Conservation (phyloP, 64 coral and sea anemone species). For the Astreopora myriophthalma region DNA sequence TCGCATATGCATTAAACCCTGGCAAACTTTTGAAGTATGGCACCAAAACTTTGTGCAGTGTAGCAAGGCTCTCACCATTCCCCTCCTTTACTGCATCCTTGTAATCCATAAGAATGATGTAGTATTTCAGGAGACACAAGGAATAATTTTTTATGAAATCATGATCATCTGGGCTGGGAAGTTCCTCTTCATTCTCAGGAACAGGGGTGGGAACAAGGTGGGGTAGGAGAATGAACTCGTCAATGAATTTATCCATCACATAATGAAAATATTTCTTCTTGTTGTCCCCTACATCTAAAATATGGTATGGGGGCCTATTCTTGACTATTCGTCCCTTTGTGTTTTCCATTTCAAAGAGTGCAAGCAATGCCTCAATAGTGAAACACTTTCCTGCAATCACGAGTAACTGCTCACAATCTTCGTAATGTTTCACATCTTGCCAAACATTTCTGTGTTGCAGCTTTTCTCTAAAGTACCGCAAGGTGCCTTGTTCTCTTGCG, state of each 20-base stretch:
- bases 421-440: not conserved
- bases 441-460: not conserved
- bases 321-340: not conserved
- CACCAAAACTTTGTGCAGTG: slow-evolving; percentile 23
- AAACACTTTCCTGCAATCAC: not conserved
- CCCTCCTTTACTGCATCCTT: slow-evolving; percentile 39
- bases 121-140: slow-evolving; percentile 17
- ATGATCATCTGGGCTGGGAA: not conserved
- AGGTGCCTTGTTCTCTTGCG: not conserved
- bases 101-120: slow-evolving; percentile 22
- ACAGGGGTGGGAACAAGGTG: not conserved
- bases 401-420: not conserved
- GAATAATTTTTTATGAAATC: not conserved
- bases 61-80: slow-evolving; percentile 26
- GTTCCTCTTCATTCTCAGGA: slow-evolving; percentile 3
- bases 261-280: not conserved
- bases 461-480: not conserved
- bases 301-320: not conserved
- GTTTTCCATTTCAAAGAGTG: not conserved
- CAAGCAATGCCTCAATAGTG: not conserved
- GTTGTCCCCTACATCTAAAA: slow-evolving; percentile 2
- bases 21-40: slow-evolving; percentile 6
- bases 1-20: slow-evolving; percentile 59
- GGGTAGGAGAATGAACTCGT: not conserved
- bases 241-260: slow-evolving; percentile 21